Base-by-base conservation (phyloP, 2,113 vertebrate genomes). In the Notarius quadriscutis region DNA sequence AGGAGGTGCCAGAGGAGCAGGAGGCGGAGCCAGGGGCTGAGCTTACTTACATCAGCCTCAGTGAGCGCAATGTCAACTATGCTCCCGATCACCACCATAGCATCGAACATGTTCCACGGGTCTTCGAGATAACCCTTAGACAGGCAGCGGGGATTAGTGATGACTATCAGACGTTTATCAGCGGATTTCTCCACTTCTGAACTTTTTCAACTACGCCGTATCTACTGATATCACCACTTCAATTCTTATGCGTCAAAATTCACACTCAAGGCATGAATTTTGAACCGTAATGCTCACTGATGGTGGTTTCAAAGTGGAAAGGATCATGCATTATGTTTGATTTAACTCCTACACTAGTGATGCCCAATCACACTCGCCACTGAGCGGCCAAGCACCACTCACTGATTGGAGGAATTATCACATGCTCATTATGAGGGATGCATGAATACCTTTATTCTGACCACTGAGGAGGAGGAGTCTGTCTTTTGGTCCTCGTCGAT, bases 31-130 rank as follows among this genome's bases (percentile, higher is more conserved):
- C 88, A 84, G 87, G 86, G 90, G 92, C 91, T 89, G 71, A 84
- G 92, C 91, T 96, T 97, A 99, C 98, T 99, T 96, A 99, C 97
- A 95, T 99, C 97, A 48, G 98, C 97, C 96, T 99, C 97, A 96
- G 97, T 98, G 94, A 99, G 98, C 94, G 98, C 97, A 96, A 99
- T 98, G 97, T 99, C 97, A 95, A 99, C 96, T 96, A 99, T 98
- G 96, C 98, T 99, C 96, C 98, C 98, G 95, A 98, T 97, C 96
- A 99, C 98, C 97, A 99, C 98, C 96, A 99, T 95, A 93, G 97
- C 98, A 93, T 99, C 98, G 96, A 99, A 99, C 94, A 97, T 96
- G 94, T 99, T 99, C 98, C 98, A 99, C 95, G 98, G 96, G 92
- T 99, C 97, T 93, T 96, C 97, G 96, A 99, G 99, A 97, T 99